Base-by-base conservation (phyloP, 1,140 invertebrate species). In the Lordiphosa stackelbergi region DNA sequence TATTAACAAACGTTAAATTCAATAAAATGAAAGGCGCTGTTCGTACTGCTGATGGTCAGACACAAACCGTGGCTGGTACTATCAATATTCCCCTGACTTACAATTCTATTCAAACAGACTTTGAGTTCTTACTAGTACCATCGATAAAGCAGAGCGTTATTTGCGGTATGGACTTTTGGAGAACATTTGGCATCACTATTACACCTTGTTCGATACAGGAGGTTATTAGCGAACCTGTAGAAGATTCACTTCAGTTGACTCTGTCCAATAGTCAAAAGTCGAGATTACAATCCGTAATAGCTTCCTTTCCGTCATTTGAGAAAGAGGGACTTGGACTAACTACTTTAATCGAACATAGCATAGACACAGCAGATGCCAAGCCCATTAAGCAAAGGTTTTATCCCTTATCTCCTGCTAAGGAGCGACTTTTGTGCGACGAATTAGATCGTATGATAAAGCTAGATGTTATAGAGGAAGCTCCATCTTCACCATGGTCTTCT, bases 401-500 rank as follows among this genome's bases (percentile, higher is more conserved):
- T 19, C 59, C 59, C 4, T 28, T 68, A 6, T 54, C 54, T 4
- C 54, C 59, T 5, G 54, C 65, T 13, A 59, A 54, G n/a, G 42
- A 69, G 37, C 58, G 55, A 36, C 35, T 65, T n/a, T 36, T 60
- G 12, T 64, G 38, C 13, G 10, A 3, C 0, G 49, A 68, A 41
- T 19, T 63, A 8, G 53, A 62, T 48, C 34, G 53, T 1, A 68
- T 69, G 54, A 10, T 57, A 11, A 40, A 45, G 10, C 13, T 52
- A 11, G 59, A 51, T 7, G 66, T 65, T 0, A 69, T 61, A 2
- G 56, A 65, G 43, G 53, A 60, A 11, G 51, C 57, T 4, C 40
- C 53, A n/a, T 47, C 19, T 11, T 66, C 62, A 16, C 36, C 54
- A 3, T 66, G 53, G 66, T 70, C 63, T 10, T 57, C 42, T 36